phyloP scores from a whole-genome alignment of 2,113 vertebrate genomes.

The Petromus typicus region DNA sequence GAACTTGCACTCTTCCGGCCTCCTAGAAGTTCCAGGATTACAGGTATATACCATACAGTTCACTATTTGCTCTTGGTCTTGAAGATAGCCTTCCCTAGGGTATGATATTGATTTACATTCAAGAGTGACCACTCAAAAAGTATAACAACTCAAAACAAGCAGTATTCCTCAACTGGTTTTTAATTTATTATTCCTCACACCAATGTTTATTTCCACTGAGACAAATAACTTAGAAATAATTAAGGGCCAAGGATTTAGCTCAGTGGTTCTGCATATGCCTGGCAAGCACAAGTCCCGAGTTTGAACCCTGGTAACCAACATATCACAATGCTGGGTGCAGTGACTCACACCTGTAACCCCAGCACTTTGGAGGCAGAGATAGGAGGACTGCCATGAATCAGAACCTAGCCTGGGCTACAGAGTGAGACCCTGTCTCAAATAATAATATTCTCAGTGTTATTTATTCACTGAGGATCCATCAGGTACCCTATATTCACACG shows the following conservation, averaged over 20 bases:
- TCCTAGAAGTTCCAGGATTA: neutral
- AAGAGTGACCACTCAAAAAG: neutral
- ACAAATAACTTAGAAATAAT: conserved; percentile 33
- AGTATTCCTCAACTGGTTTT: conserved; percentile 1
- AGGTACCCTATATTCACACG: neutral
- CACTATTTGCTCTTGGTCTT: neutral
- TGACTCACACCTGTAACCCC: too few species aligned
- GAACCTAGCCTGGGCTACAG: too few species aligned
- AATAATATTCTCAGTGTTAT: conserved; percentile 1
- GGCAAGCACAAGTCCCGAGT: too few species aligned
- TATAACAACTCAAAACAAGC: neutral
- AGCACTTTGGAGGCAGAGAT: too few species aligned
- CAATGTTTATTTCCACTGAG: conserved; percentile 19
- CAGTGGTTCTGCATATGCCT: too few species aligned
- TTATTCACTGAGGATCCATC: conserved; percentile 17
- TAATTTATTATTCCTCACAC: conserved; percentile 34
- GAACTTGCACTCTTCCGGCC: neutral
- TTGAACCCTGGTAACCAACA: too few species aligned
- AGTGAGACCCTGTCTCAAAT: too few species aligned
- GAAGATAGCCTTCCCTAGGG: neutral
- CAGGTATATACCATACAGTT: neutral
- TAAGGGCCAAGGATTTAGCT: too few species aligned
- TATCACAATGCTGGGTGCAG: too few species aligned
- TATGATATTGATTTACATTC: neutral
- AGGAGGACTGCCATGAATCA: too few species aligned